These are phyloP conservation scores for Elephantulus edwardii DNA, from an alignment of 2,113 vertebrate species.

Conservation along the genomic window DNA sequence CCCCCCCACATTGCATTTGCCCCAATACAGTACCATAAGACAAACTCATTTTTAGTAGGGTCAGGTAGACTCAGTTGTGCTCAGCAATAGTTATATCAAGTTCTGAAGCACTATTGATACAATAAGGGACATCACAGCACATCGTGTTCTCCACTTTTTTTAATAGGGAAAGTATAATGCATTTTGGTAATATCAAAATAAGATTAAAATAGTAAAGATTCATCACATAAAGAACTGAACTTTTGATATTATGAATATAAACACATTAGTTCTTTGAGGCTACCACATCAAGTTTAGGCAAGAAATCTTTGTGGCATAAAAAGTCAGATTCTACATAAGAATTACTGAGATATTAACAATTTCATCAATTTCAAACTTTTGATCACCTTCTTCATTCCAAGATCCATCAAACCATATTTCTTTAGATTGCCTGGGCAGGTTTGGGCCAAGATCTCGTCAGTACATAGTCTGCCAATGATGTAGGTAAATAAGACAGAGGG, in stretches of 20 bases:
- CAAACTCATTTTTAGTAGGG: not conserved
- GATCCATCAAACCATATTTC: not conserved
- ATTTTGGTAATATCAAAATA: constrained; percentile 22
- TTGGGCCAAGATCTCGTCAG: constrained; percentile 54
- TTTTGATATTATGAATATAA: not conserved
- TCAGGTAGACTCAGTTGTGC: not conserved
- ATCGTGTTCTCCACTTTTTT: not conserved
- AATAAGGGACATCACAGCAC: not conserved
- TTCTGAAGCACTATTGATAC: not conserved
- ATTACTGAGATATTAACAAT: not conserved
- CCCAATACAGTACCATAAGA: not conserved
- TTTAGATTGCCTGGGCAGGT: constrained; percentile 21
- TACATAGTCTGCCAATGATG: constrained; percentile 81
- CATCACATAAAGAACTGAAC: not conserved
- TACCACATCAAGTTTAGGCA: not conserved
- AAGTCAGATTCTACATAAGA: not conserved
- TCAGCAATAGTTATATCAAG: not conserved
- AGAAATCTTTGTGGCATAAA: not conserved
- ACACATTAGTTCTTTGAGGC: not conserved
- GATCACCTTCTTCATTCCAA: constrained; percentile 11
- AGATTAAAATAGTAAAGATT: not conserved
- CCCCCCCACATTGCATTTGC: not conserved
- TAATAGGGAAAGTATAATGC: not conserved
- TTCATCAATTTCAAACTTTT: not conserved
- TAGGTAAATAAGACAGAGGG: constrained; percentile 86